Evolutionary conservation across 2,888 invertebrate species (phyloP), one percentile per base, ranked within the genome.

Genomic region (Aspidapion aeneum): DNA sequence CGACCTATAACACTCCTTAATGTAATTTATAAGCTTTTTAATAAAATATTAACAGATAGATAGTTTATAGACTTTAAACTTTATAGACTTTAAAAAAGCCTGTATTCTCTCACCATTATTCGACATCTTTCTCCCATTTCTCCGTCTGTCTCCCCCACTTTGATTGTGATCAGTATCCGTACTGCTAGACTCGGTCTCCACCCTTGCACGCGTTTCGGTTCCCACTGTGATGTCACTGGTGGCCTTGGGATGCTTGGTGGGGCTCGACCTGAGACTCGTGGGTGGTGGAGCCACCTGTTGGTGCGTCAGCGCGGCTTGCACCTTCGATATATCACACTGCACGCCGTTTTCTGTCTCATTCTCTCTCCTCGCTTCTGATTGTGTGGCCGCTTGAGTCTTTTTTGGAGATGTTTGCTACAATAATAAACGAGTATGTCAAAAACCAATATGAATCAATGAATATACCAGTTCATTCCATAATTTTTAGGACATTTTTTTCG

Each of bases 181-280:
- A 58, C 69, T 73, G 60, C 72, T 74, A 20, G 74, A 73, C 54
- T 72, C 72, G 5, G 70, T 70, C 54, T 72, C 73, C 49, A 67
- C 68, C 57, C 68, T 67, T 61, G 66, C 71, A n/a, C 49, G 58
- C 20, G 49, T 22, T 17, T 35, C 35, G n/a, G n/a, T n/a, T n/a
- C n/a, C n/a, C n/a, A n/a, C n/a, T n/a, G n/a, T n/a, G 57, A 55
- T 69, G 58, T 68, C 68, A 60, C 65, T 67, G 51, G 63, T 67
- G 35, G 12, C 35, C 35, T 35, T 35, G 12, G 5, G 12, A 35
- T 35, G 35, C 12, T 35, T 35, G 3, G 35, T 35, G 12, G 35
- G 35, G 35, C 35, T 35, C 12, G 3, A 7, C 35, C 35, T 35
- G 12, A n/a, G 52, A 7, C 19, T 52, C 52, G 52, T 9, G 7